Evolutionary conservation across 2,113 vertebrate genomes (phyloP), one percentile per base, ranked within the genome.

Genomic region (Cynopterus brachyotis): DNA sequence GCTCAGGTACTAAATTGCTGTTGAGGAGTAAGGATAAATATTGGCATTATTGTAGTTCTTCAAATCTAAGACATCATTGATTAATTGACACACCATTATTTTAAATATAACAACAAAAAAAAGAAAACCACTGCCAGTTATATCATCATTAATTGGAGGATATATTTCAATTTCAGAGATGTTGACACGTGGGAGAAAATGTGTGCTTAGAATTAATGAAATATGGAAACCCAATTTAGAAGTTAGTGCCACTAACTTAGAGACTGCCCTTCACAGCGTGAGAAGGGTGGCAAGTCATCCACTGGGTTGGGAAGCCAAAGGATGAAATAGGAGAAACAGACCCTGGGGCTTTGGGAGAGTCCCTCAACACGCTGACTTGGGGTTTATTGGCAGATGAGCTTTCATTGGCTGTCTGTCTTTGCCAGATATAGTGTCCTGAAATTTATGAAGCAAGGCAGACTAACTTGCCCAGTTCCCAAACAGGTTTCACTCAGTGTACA

Each of bases 51-150:
- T 59, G 17, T 40, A 45, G 57, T 66, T 94, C 89, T 87, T 88
- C 24, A 90, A 82, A 55, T 72, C 45, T 60, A 92, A 85, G 37
- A 53, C 6, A 66, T 59, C 9, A 35, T 6, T n/a, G 12, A 42
- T 35, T 70, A 19, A 30, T 55, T 66, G 15, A 60, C 53, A 72
- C 1, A 17, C 11, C 79, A 64, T 80, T 92, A 91, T 67, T 83
- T 94, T 82, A 82, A 90, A 57, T 57, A 84, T 85, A 82, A 53
- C 22, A 53, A 86, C 22, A 53, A 86, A 94, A 60, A 83, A 81
- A 92, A 19, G 57, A 60, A 79, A 75, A 91, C 45, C 30, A 47
- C 32, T 76, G 35, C 5, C 37, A 66, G 16, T 87, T 78, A 40
- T 57, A 95, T 70, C 75, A 87, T 32, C 79, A 40, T 9, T 70